phyloP scores from a whole-genome alignment of 2,113 vertebrate genomes.

The Xiphophorus maculatus region DNA sequence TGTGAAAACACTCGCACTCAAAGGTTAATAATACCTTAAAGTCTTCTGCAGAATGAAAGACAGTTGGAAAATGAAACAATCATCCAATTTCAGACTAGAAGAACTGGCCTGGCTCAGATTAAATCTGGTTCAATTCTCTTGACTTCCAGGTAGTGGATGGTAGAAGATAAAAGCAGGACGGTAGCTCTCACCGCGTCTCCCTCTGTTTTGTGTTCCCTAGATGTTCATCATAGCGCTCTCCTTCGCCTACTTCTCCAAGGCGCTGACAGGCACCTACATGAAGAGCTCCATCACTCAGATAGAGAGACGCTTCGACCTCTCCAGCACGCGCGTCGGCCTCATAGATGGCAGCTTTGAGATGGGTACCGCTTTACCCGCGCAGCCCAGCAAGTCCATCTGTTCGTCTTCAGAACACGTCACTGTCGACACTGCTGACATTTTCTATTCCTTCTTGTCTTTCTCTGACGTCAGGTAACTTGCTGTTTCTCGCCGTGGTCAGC shows the following conservation, averaged over 20 bases:
- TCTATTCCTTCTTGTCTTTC: not conserved
- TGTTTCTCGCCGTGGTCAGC: constrained; percentile 90
- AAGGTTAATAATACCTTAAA: not conserved
- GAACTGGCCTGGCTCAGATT: no score
- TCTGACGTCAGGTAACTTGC: constrained; percentile 85
- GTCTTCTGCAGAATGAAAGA: not conserved
- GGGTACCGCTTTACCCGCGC: constrained; percentile 75
- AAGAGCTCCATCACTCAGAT: constrained; percentile 94
- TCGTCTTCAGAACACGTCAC: not conserved
- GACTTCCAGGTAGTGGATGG: no score
- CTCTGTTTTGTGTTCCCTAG: constrained; percentile 68
- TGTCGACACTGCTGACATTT: not conserved
- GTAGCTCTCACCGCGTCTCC: no score
- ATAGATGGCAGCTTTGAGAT: constrained; percentile 93
- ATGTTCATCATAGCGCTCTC: constrained; percentile 86
- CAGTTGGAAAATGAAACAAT: not conserved
- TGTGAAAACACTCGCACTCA: not conserved
- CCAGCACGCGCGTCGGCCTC: constrained; percentile 84
- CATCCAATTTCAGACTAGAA: not conserved
- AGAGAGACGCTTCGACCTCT: constrained; percentile 89
- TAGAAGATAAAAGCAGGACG: no score
- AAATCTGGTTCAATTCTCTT: no score
- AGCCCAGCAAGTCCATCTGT: not conserved
- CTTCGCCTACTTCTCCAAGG: constrained; percentile 85
- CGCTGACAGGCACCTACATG: constrained; percentile 83